Percentiles rank a stretch among this genome's conserved stretches.
phyloP scores from a whole-genome alignment of 2,113 vertebrate species.

The Oxyura jamaicensis region DNA sequence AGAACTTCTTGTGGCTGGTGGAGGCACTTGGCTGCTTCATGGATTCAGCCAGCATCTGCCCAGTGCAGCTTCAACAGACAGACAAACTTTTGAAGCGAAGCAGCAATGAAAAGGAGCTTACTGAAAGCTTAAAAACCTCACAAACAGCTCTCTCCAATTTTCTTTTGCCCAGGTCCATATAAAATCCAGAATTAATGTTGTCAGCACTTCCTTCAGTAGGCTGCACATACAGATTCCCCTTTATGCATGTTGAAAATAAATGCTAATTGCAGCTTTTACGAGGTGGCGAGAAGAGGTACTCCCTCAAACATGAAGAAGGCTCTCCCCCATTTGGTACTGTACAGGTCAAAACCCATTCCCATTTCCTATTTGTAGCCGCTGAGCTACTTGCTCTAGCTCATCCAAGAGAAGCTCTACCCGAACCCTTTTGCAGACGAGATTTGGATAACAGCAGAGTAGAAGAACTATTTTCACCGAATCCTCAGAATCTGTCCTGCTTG shows the following conservation, averaged over 20 bases:
- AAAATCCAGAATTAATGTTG: not conserved
- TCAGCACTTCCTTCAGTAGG: not conserved
- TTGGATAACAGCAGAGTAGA: not conserved
- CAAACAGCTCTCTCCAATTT: not conserved
- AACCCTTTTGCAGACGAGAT: not conserved
- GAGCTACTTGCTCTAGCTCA: not conserved
- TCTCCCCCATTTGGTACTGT: not conserved
- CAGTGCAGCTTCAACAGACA: not conserved
- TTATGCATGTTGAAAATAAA: not conserved
- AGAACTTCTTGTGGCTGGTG: not conserved
- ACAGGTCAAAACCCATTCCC: not conserved
- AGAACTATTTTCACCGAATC: not conserved
- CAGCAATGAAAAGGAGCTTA: not conserved
- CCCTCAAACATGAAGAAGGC: not conserved
- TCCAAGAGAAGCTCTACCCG: not conserved
- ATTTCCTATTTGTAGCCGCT: too few relatives aligned
- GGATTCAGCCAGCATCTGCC: constrained; percentile 21
- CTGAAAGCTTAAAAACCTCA: not conserved
- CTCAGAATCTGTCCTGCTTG: not conserved
- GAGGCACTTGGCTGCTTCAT: constrained; percentile 37
- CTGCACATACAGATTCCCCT: not conserved
- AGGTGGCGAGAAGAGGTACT: not conserved
- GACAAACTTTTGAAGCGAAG: not conserved
- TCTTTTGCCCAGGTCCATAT: not conserved
- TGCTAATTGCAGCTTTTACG: not conserved